Base-by-base conservation (phyloP, 2,888 invertebrate genomes). In the Galerucella pusilla region DNA sequence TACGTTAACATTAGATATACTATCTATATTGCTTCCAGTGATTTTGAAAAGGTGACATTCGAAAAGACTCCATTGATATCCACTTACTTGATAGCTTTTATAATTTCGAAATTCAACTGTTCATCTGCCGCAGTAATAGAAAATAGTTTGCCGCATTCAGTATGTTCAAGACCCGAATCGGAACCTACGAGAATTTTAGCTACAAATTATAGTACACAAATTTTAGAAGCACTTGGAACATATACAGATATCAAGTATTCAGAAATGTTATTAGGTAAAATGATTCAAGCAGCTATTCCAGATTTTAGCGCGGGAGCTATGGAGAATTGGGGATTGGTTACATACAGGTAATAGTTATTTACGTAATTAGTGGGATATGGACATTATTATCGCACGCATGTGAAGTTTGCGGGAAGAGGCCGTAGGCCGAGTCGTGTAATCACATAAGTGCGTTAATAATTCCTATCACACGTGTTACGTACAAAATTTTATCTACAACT, bases 311-410 rank as follows among this genome's bases (percentile, higher is more conserved):
- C 94, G 78, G 95, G 94, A 64, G 96, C 96, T 71, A 96, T 97
- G 96, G 96, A 96, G 85, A 97, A 97, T 85, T 97, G 96, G 96
- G 97, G 96, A 6, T 89, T 96, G 25, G 90, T 96, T 7, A 96
- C 94, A 5, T 97, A 94, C 87, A 91, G 91, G 93, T 92, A n/a
- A n/a, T n/a, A n/a, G n/a, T n/a, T n/a, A n/a, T n/a, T n/a, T n/a
- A n/a, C n/a, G n/a, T n/a, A n/a, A n/a, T n/a, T n/a, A n/a, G n/a
- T n/a, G n/a, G n/a, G n/a, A n/a, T n/a, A n/a, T n/a, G n/a, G n/a
- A n/a, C n/a, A n/a, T n/a, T n/a, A n/a, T n/a, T n/a, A n/a, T n/a
- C n/a, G n/a, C n/a, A n/a, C n/a, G n/a, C n/a, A n/a, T n/a, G n/a
- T n/a, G n/a, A n/a, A n/a, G n/a, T n/a, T n/a, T n/a, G n/a, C n/a